Percentiles rank a stretch among this genome's conserved stretches.
Conservation (phyloP, 2,888 invertebrate species). For the Gymnoscelis rufifasciata region DNA sequence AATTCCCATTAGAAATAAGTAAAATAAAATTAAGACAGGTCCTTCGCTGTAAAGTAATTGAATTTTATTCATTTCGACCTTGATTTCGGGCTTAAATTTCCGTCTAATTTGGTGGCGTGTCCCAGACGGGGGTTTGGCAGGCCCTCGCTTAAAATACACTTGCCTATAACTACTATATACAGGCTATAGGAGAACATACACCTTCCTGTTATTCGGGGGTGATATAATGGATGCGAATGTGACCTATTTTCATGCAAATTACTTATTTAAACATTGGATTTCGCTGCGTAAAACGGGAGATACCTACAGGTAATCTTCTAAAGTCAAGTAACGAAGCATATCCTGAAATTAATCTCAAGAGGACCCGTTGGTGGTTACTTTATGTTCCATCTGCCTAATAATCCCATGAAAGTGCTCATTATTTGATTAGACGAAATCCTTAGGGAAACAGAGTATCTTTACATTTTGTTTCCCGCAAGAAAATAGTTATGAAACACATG, state of each 20-base stretch:
- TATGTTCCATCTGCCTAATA: conserved; percentile 4
- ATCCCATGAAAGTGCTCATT: conserved; percentile 2
- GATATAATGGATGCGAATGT: conserved; percentile 14
- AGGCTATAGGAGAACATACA: neutral
- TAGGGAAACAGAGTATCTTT: neutral
- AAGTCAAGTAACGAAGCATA: neutral
- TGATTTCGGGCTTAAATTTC: conserved; percentile 22
- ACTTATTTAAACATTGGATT: conserved; percentile 25
- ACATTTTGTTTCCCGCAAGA: neutral
- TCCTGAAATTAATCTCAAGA: conserved; percentile 7
- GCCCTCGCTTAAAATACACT: conserved; percentile 11
- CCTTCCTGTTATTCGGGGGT: conserved; percentile 7
- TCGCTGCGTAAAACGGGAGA: conserved; percentile 15
- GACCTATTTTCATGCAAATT: conserved; percentile 11
- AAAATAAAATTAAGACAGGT: conserved; percentile 13
- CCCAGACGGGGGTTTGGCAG: conserved; percentile 12
- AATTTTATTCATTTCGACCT: conserved; percentile 20
- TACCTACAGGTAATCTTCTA: conserved; percentile 2
- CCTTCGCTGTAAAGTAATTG: conserved; percentile 13
- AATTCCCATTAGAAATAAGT: conserved; percentile 11
- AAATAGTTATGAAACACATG: conserved; percentile 6
- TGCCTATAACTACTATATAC: no score
- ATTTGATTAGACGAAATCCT: conserved; percentile 2
- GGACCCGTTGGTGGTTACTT: conserved; percentile 8
- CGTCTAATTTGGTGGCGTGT: conserved; percentile 22